A percentile compares a stretch with the other conserved stretches of the same genome.
These are phyloP conservation scores for Macrostomum cliftonense DNA, from an alignment of 2,888 invertebrate species.

Conservation along the genomic window DNA sequence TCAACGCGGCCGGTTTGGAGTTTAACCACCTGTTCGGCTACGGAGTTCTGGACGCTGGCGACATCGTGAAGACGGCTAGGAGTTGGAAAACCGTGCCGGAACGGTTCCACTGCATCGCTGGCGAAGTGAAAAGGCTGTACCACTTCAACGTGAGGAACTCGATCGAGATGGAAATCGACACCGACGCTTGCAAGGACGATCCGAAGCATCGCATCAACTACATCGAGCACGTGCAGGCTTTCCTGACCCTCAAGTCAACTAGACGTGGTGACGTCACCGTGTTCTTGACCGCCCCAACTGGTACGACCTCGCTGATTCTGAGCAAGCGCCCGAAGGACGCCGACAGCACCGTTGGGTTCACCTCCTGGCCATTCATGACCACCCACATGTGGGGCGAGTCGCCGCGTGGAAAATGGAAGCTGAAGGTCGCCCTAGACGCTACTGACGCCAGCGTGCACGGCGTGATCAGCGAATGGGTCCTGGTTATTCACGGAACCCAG, in stretches of 20 bases:
- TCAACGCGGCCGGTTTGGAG: conserved; percentile 95
- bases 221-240: conserved; percentile 92
- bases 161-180: conserved; percentile 64
- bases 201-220: conserved; percentile 66
- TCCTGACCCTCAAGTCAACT: conserved; percentile 74
- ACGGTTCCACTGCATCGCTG: conserved; percentile 89
- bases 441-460: conserved; percentile 42
- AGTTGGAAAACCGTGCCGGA: conserved; percentile 91
- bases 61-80: conserved; percentile 84
- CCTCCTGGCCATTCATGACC: conserved; percentile 98
- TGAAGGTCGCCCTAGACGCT: conserved; percentile 54
- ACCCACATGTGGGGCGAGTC: conserved; percentile 99
- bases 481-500: conserved; percentile 85
- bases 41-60: conserved; percentile 91
- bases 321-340: conserved; percentile 84
- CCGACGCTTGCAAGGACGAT: conserved; percentile 68
- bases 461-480: conserved; percentile 80
- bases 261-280: conserved; percentile 81
- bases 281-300: conserved; percentile 90
- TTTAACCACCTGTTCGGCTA: conserved; percentile 97
- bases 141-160: conserved; percentile 15
- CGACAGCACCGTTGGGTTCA: conserved; percentile 78
- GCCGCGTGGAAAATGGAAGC: conserved; percentile 77
- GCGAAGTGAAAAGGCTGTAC: conserved; percentile 51
- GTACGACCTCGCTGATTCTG: conserved; percentile 94